Conservation (phyloP, 2,888 invertebrate genomes). For the Phania funesta region DNA sequence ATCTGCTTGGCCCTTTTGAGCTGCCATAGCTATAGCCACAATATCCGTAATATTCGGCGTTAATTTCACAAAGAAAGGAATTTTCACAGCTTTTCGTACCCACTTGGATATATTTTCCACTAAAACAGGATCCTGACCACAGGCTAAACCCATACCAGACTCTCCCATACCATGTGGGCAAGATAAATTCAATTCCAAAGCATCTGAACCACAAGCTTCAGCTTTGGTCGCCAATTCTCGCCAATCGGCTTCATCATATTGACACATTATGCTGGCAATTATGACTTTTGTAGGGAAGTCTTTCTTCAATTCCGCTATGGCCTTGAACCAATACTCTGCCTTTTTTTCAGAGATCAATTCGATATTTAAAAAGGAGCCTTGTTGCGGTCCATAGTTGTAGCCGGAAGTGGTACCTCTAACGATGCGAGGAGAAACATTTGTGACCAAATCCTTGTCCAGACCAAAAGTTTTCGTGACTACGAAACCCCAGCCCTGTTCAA, state of each 20-base stretch:
- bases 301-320: constrained; percentile 91
- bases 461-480: constrained; percentile 98
- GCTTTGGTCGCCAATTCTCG: constrained; percentile 88
- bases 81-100: constrained; percentile 91
- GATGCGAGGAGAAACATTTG: constrained; percentile 98
- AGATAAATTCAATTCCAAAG: constrained; percentile 96
- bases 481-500: constrained; percentile 98
- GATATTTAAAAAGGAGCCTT: constrained; percentile 97
- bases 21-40: constrained; percentile 92
- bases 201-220: constrained; percentile 93
- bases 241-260: constrained; percentile 94
- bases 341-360: constrained; percentile 99
- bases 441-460: constrained; percentile 97
- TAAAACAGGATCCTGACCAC: constrained; percentile 95
- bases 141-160: constrained; percentile 98
- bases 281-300: constrained; percentile 96
- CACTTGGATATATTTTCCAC: constrained; percentile 94
- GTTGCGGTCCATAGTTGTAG: constrained; percentile 96
- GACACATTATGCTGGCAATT: constrained; percentile 98
- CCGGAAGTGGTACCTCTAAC: constrained; percentile 96
- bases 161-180: constrained; percentile 99
- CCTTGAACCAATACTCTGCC: constrained; percentile 94
- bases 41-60: constrained; percentile 99
- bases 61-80: constrained; percentile 98
- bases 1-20: constrained; percentile 93